Base-by-base conservation (phyloP, 64 coral and sea anemone species). In the Montipora efflorescens region DNA sequence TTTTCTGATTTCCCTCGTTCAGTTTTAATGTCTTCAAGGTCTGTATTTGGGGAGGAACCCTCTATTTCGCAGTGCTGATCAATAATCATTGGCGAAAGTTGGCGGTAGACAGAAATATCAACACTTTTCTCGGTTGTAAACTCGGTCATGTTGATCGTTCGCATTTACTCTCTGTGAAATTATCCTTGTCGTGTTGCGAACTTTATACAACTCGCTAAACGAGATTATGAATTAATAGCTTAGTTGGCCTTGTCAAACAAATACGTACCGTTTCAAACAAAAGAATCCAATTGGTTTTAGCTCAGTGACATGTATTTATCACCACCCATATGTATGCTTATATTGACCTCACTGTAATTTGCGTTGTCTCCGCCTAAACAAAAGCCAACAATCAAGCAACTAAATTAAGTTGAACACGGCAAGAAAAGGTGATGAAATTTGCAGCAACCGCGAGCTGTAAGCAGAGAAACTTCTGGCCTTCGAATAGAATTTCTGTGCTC, bases 291-390 rank as follows among this genome's bases (percentile, higher is more conserved):
- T 95, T 95, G 89, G 93, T 95, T 95, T 95, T 87, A 46, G 74
- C 66, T 80, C 93, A 18, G 82, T 83, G 88, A 76, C 93, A 90
- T 95, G 90, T 95, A 95, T 95, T 95, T 90, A 90, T 95, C 89
- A 95, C 90, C 93, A 90, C 88, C 93, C 90, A 81, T 68, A 89
- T 70, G 80, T 78, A 72, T 90, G 82, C 89, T 82, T 84, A 79
- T 89, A 95, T 89, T 95, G 93, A 89, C 82, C 90, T 95, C 57
- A 77, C 80, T 90, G 67, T 48, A 90, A 88, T 90, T 81, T 90
- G 87, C 68, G 70, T 78, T 81, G 93, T 95, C 80, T 90, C 44
- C 74, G 44, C 70, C 81, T 59, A 84, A 95, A 90, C 80, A 95
- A 90, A 95, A 78, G 36, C 89, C 89, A 70, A 84, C 45, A 77